A percentile compares a stretch with the other conserved stretches of the same genome.
Conservation (phyloP, 2,113 vertebrate genomes). For the Trichechus manatus region DNA sequence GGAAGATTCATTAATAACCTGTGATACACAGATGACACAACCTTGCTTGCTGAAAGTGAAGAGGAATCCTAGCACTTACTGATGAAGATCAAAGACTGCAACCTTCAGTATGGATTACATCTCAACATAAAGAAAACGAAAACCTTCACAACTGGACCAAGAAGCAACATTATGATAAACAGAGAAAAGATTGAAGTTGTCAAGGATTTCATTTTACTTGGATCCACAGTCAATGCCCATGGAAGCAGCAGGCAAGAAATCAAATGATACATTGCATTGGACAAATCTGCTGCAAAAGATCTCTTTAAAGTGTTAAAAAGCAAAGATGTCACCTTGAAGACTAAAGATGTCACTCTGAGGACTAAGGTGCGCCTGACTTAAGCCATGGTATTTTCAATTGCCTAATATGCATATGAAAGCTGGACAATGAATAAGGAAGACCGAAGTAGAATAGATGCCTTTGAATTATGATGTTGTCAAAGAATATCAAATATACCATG, state of each 20-base stretch:
- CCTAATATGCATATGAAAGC: neutral
- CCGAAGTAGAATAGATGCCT: neutral
- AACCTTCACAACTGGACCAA: neutral
- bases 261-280: neutral
- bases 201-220: neutral
- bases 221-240: neutral
- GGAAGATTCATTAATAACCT: neutral
- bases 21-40: neutral
- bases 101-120: neutral
- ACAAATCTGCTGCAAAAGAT: neutral
- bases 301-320: neutral
- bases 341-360: neutral
- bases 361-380: neutral
- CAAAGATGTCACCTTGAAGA: neutral
- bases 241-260: neutral
- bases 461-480: neutral
- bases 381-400: neutral
- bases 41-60: neutral
- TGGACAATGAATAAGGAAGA: neutral
- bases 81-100: neutral
- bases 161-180: neutral
- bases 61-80: neutral
- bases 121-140: neutral
- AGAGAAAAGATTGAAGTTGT: neutral
- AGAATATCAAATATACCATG: neutral